Conservation (phyloP, 2,113 vertebrate genomes). For the Oreochromis aureus region DNA sequence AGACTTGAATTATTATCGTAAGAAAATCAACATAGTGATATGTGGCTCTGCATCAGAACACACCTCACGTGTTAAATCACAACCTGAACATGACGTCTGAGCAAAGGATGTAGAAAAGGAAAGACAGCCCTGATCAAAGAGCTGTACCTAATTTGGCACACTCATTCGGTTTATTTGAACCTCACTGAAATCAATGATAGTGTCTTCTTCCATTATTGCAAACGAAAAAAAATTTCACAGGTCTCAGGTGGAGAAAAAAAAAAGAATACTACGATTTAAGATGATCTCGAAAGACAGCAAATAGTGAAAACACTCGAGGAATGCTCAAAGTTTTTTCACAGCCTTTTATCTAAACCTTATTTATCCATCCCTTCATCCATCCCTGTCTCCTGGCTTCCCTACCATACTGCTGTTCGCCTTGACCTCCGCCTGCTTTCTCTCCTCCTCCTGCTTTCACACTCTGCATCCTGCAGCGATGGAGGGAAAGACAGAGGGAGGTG, state of each 20-base stretch:
- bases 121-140: not conserved
- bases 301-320: not conserved
- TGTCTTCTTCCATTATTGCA: not conserved
- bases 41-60: not conserved
- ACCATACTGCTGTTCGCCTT: slow-evolving; percentile 15
- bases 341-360: not conserved
- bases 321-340: not conserved
- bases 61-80: not conserved
- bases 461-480: slow-evolving; percentile 41
- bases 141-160: not conserved
- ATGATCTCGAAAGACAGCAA: not conserved
- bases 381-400: slow-evolving; percentile 11
- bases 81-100: not conserved
- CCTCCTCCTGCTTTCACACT: slow-evolving; percentile 64
- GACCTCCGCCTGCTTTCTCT: slow-evolving; percentile 49
- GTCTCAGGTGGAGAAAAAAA: not conserved
- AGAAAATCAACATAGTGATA: not conserved
- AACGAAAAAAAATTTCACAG: not conserved
- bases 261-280: not conserved
- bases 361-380: slow-evolving; percentile 2
- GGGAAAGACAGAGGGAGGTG: slow-evolving; percentile 46
- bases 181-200: not conserved
- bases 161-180: not conserved
- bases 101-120: not conserved
- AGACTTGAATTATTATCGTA: not conserved